A percentile compares a stretch with the other conserved stretches of the same genome.
These are phyloP conservation scores for Sebastolobus altivelis DNA, from an alignment of 2,797 vertebrate species.

Conservation along the genomic window DNA sequence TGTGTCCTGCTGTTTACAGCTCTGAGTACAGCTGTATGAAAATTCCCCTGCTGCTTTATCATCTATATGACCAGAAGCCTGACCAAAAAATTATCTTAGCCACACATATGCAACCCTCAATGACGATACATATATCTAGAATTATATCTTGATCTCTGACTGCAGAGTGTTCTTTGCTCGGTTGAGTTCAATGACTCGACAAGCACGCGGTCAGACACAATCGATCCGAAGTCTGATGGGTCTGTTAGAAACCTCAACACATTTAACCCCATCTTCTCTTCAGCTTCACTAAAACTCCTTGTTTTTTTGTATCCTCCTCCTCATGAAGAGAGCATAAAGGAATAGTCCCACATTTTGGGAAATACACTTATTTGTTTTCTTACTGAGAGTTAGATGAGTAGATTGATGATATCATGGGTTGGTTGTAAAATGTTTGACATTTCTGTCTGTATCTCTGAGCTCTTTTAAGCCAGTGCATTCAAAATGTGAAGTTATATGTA, in stretches of 20 bases:
- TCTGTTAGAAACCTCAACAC: background rate
- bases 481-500: background rate
- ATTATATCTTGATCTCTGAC: constrained; percentile 12
- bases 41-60: background rate
- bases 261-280: background rate
- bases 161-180: constrained; percentile 1
- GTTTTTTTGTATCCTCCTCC: background rate
- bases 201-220: background rate
- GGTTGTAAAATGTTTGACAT: background rate
- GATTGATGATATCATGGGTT: background rate
- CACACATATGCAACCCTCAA: background rate
- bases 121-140: background rate
- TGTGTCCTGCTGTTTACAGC: background rate
- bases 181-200: constrained; percentile 5
- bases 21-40: background rate
- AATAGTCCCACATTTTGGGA: background rate
- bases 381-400: background rate
- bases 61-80: background rate
- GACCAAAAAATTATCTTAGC: background rate
- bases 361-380: background rate
- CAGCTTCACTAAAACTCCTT: background rate
- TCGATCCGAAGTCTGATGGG: background rate
- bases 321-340: background rate
- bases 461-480: background rate
- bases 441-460: background rate